Evolutionary conservation across 2,888 invertebrate genomes (phyloP), one percentile per base, ranked within the genome.

Genomic region (Agrilus cyanescens): DNA sequence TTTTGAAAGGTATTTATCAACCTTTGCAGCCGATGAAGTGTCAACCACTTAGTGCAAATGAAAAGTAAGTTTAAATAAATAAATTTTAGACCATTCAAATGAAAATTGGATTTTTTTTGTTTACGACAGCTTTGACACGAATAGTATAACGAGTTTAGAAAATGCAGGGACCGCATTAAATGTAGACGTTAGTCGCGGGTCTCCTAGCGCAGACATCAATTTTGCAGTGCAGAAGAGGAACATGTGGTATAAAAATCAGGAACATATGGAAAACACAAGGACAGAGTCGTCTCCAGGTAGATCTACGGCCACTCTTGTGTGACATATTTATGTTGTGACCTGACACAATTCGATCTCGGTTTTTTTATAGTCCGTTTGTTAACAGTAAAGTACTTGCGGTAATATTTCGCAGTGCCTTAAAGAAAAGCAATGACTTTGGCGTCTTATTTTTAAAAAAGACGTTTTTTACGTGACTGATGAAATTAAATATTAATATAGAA

Each of bases 141-240:
- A 38, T 52, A 53, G 46, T 42, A 52, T 52, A 32, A 46, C 41
- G 29, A 49, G 51, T 48, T 12, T 45, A 38, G 45, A 49, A 43
- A 52, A 45, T 46, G 40, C 53, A 43, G 56, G 56, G 31, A 56
- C 51, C 46, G 50, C 53, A 44, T 53, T 54, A 37, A 60, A 61
- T 49, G 50, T 62, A 29, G 58, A 63, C 51, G 49, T 59, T 41
- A 59, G 54, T 52, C 60, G 59, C 32, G 40, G 61, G 33, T 44
- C 57, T 12, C 44, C 50, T 29, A 61, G 65, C 34, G 60, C 70
- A 37, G 70, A 69, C 3, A 68, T 70, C 38, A 67, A 67, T 41
- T 72, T 72, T 55, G 68, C 71, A n/a, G 68, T 68, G 25, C 74
- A 74, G 59, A 71, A 73, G 4, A 25, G 10, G 70, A 63, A 74